Conservation (phyloP, 2,888 invertebrate genomes). For the Tetragonisca angustula region DNA sequence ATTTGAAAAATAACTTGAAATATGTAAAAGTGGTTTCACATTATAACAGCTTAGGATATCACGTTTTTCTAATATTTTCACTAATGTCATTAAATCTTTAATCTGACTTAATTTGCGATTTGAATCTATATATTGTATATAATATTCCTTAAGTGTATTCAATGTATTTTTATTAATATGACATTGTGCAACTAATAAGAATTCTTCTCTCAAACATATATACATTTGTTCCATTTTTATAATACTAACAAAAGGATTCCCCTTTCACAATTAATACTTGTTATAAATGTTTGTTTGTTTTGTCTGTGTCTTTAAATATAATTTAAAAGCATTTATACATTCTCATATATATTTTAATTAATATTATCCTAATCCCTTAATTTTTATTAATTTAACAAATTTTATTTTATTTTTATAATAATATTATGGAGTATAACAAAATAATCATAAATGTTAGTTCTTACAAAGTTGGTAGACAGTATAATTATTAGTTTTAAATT, state of each 20-base stretch:
- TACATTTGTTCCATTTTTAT: slow-evolving; percentile 24
- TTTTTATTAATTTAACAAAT: background rate
- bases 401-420: background rate
- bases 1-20: slow-evolving; percentile 65
- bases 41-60: slow-evolving; percentile 66
- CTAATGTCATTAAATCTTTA: slow-evolving; percentile 66
- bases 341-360: background rate
- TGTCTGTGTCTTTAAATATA: background rate
- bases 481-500: background rate
- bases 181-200: slow-evolving; percentile 36
- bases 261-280: background rate
- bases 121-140: slow-evolving; percentile 69
- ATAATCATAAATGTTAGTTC: background rate
- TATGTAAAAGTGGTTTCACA: slow-evolving; percentile 70
- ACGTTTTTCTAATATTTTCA: slow-evolving; percentile 76
- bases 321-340: slow-evolving; percentile 2
- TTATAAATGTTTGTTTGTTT: background rate
- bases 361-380: background rate
- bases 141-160: slow-evolving; percentile 68
- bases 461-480: slow-evolving; percentile 6
- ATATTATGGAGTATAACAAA: background rate
- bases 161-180: slow-evolving; percentile 15
- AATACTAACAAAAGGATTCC: slow-evolving; percentile 19
- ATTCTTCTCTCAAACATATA: slow-evolving; percentile 30
- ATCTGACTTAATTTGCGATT: slow-evolving; percentile 69